Conservation (phyloP, 2,797 vertebrate genomes). For the Phoxinus dragarum region DNA sequence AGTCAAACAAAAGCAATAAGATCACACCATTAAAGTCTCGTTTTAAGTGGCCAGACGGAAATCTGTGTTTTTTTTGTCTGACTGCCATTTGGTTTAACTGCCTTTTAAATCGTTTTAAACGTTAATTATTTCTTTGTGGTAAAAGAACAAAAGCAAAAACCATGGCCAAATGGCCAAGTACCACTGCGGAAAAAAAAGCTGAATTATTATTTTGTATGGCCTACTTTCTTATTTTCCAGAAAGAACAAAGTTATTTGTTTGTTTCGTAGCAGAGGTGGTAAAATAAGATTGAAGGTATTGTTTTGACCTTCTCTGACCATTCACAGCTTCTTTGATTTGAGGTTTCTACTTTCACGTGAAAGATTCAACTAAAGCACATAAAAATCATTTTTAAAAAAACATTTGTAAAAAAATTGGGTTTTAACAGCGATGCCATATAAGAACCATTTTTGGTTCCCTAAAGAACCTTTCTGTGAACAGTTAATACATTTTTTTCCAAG, state of each 20-base stretch:
- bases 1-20: constrained; percentile 43
- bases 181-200: not conserved
- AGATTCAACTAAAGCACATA: not conserved
- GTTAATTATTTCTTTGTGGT: constrained; percentile 47
- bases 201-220: constrained; percentile 19
- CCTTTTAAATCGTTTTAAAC: constrained; percentile 29
- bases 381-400: too few relatives aligned
- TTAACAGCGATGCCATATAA: not conserved
- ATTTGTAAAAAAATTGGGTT: not conserved
- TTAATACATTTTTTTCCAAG: not conserved
- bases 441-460: not conserved
- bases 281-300: not conserved
- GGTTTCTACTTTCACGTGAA: not conserved
- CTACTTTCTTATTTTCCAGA: not conserved
- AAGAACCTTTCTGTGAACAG: too few relatives aligned
- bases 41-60: constrained; percentile 48
- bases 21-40: constrained; percentile 27
- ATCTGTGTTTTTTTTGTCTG: constrained; percentile 56
- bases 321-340: not conserved
- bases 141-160: constrained; percentile 44
- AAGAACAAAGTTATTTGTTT: not conserved
- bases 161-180: constrained; percentile 14
- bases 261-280: not conserved
- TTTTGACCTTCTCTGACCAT: not conserved
- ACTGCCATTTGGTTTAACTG: constrained; percentile 51